Base-by-base conservation (phyloP, 2,797 vertebrate genomes). In the Falco peregrinus region DNA sequence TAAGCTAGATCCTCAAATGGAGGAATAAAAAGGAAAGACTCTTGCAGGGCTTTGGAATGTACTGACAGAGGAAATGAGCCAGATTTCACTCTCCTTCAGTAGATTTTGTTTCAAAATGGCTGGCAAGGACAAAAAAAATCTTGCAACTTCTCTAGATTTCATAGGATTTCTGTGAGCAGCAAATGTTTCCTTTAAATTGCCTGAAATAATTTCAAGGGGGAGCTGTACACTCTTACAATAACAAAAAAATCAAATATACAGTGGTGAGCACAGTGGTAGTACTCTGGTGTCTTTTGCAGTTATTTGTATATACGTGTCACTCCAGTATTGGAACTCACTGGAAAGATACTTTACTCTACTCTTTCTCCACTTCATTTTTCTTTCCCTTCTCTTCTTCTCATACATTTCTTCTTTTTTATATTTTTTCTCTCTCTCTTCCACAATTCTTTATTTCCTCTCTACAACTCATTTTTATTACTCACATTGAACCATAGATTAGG, bases 11-110 rank as follows among this genome's bases (percentile, higher is more conserved):
- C 82, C 59, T 83, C 28, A 7, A 71, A 50, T 50, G 57, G 29
- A 84, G 19, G 48, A 82, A 89, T 76, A 67, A 90, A 87, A 96
- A 93, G 45, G 64, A 94, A 95, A 84, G n/a, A 33, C 68, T 96
- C n/a, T 89, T 94, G 45, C 26, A 63, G 41, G 48, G 56, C 37
- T 60, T 29, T 76, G 81, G 41, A 95, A 45, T 10, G 24, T 50
- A 50, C 1, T 45, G 69, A 25, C 33, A 51, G 65, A 63, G 61
- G 19, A 45, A 67, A 31, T 22, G 11, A 82, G n/a, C 50, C 67
- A 92, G 68, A 90, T 82, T 70, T 90, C 64, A 80, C 35, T 41
- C 28, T 50, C 19, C 45, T 88, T 79, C 20, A 7, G 13, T 45
- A 65, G 59, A 81, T 82, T 84, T 90, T 94, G 64, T 87, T 96